These are phyloP conservation scores for Amiota mariae DNA, from an alignment of 2,888 invertebrate genomes.

Conservation along the genomic window DNA sequence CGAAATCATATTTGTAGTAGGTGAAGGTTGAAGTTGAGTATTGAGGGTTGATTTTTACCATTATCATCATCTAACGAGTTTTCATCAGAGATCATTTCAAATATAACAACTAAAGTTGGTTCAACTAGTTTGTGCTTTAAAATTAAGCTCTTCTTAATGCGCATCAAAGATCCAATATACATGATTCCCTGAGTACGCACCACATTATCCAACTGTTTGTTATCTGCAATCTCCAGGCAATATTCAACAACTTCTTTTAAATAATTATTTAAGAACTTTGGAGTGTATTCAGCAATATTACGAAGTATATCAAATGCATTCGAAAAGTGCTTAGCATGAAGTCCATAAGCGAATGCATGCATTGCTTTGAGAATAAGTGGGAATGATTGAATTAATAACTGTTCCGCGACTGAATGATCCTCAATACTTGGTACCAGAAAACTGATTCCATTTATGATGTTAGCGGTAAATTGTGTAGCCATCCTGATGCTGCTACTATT, in stretches of 20 bases:
- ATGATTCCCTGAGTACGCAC: constrained; percentile 81
- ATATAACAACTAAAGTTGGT: constrained; percentile 80
- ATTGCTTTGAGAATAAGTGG: constrained; percentile 79
- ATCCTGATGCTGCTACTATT: no score
- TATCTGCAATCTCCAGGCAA: constrained; percentile 79
- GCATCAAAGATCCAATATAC: constrained; percentile 79
- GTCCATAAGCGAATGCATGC: constrained; percentile 75
- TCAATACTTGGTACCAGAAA: constrained; percentile 79
- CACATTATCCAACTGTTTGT: constrained; percentile 76
- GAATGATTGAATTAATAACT: constrained; percentile 77
- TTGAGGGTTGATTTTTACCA: not conserved
- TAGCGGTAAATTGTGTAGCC: constrained; percentile 70
- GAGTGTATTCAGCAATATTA: constrained; percentile 69
- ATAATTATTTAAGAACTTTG: constrained; percentile 75
- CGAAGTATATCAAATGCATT: constrained; percentile 72
- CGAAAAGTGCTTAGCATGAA: constrained; percentile 75
- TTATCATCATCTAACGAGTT: not conserved
- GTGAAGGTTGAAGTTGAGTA: not conserved
- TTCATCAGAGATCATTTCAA: constrained; percentile 80
- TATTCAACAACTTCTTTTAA: constrained; percentile 79
- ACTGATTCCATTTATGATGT: constrained; percentile 77
- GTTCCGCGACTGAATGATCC: constrained; percentile 74
- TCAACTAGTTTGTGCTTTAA: constrained; percentile 82
- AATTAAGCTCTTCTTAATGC: constrained; percentile 81
- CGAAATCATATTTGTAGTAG: no score